Percentiles rank a stretch among this genome's conserved stretches.
Evolutionary conservation across 2,888 invertebrate species (phyloP).

Genomic region (Brenthis daphne): DNA sequence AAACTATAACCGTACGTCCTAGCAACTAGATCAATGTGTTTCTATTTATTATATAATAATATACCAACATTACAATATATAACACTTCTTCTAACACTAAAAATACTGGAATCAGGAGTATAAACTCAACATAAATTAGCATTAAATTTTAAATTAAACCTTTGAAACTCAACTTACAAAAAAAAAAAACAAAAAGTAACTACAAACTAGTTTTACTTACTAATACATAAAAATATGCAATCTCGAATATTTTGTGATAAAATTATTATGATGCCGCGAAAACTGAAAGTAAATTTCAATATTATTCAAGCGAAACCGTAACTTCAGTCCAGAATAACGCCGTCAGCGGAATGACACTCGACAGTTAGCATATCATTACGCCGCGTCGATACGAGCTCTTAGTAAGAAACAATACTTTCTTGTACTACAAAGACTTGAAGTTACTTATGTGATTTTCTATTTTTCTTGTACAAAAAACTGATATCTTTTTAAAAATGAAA

Average conservation of each 20-base stretch:
- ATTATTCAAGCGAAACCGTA: constrained; percentile 20
- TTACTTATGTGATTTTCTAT: not conserved
- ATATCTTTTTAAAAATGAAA: too few species aligned
- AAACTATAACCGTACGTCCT: too few species aligned
- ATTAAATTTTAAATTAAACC: too few species aligned
- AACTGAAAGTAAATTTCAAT: constrained; percentile 20
- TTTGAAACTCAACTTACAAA: too few species aligned
- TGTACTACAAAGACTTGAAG: constrained; percentile 10
- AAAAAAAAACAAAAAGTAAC: too few species aligned
- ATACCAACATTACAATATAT: too few species aligned
- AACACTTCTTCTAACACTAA: too few species aligned
- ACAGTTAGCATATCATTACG: constrained; percentile 58
- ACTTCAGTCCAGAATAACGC: constrained; percentile 39
- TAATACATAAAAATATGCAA: not conserved
- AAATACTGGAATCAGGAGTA: too few species aligned
- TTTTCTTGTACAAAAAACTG: not conserved
- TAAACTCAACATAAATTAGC: too few species aligned
- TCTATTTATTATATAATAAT: too few species aligned
- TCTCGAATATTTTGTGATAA: not conserved
- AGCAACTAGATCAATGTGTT: too few species aligned
- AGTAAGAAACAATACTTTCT: constrained; percentile 40
- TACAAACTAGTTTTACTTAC: too few species aligned
- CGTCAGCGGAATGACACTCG: constrained; percentile 32
- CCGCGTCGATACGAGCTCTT: constrained; percentile 44
- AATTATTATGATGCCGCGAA: not conserved